phyloP scores from a whole-genome alignment of 2,113 vertebrate species.

The Solea solea region DNA sequence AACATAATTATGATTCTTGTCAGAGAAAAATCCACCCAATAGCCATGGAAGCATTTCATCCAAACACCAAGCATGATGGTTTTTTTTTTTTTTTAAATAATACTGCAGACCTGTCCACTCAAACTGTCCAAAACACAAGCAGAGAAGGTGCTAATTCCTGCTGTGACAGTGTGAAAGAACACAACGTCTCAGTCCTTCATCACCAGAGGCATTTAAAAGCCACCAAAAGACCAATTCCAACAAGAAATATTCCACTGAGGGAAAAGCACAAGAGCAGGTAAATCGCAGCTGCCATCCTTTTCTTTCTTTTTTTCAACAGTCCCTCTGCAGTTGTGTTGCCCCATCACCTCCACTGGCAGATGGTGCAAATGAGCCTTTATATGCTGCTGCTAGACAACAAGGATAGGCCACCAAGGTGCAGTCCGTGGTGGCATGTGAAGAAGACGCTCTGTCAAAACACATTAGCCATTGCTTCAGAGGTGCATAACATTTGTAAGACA shows the following conservation, averaged over 20 bases:
- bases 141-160: conserved; percentile 25
- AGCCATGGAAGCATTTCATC: neutral
- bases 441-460: conserved; percentile 36
- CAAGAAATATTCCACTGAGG: conserved; percentile 21
- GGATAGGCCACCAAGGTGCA: conserved; percentile 27
- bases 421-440: conserved; percentile 2
- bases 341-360: conserved; percentile 57
- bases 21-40: neutral
- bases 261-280: conserved; percentile 21
- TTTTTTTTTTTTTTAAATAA: neutral
- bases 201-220: conserved; percentile 32
- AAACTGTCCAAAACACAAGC: conserved; percentile 2
- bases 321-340: conserved; percentile 36
- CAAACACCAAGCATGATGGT: neutral
- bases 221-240: conserved; percentile 19
- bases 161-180: conserved; percentile 24
- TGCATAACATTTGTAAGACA: conserved; percentile 10
- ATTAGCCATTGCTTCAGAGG: conserved; percentile 31
- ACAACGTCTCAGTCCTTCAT: conserved; percentile 28
- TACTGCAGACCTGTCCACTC: too few relatives aligned
- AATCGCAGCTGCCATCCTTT: conserved; percentile 23
- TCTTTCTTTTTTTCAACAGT: conserved; percentile 34
- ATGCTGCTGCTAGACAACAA: conserved; percentile 24
- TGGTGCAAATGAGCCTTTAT: conserved; percentile 62
- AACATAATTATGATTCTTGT: too few relatives aligned